Percentiles rank a stretch among this genome's conserved stretches.
Evolutionary conservation across 2,888 invertebrate genomes (phyloP).

Genomic region (Stenodera caucasica): DNA sequence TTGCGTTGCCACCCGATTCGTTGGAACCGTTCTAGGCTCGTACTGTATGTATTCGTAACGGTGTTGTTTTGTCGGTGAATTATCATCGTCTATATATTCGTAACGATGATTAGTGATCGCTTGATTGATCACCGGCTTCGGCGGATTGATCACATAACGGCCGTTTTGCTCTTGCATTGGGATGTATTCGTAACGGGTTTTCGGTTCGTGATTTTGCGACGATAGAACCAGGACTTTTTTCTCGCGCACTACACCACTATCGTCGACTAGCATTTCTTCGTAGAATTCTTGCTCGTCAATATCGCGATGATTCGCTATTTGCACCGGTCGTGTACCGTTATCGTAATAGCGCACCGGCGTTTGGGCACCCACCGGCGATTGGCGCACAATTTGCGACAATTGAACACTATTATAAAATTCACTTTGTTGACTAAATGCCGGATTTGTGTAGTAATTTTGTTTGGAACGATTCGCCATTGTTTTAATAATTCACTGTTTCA

Average conservation of each 20-base stretch:
- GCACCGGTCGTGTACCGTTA: slow-evolving; percentile 18
- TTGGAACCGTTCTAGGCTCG: slow-evolving; percentile 50
- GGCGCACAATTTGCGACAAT: slow-evolving; percentile 53
- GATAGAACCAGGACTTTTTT: slow-evolving; percentile 51
- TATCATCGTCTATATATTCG: slow-evolving; percentile 42
- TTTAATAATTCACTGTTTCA: slow-evolving; percentile 14
- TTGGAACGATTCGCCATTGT: slow-evolving; percentile 22
- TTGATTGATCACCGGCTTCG: slow-evolving; percentile 49
- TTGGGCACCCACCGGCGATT: slow-evolving; percentile 54
- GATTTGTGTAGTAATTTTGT: slow-evolving; percentile 72
- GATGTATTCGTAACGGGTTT: slow-evolving; percentile 62
- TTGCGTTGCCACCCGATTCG: slow-evolving; percentile 72
- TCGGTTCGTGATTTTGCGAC: slow-evolving; percentile 51
- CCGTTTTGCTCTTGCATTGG: slow-evolving; percentile 53
- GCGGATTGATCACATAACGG: slow-evolving; percentile 53
- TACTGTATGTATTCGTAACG: slow-evolving; percentile 45
- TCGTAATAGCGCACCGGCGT: slow-evolving; percentile 43
- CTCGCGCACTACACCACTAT: slow-evolving; percentile 48
- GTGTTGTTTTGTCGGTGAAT: slow-evolving; percentile 20
- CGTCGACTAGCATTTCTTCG: slow-evolving; percentile 54
- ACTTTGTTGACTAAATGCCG: slow-evolving; percentile 78
- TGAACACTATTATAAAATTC: slow-evolving; percentile 61
- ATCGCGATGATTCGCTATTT: slow-evolving; percentile 13
- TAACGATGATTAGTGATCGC: slow-evolving; percentile 60
- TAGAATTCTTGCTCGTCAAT: slow-evolving; percentile 54